phyloP scores from a whole-genome alignment of 2,113 vertebrate genomes.

The Neolamprologus devosi region DNA sequence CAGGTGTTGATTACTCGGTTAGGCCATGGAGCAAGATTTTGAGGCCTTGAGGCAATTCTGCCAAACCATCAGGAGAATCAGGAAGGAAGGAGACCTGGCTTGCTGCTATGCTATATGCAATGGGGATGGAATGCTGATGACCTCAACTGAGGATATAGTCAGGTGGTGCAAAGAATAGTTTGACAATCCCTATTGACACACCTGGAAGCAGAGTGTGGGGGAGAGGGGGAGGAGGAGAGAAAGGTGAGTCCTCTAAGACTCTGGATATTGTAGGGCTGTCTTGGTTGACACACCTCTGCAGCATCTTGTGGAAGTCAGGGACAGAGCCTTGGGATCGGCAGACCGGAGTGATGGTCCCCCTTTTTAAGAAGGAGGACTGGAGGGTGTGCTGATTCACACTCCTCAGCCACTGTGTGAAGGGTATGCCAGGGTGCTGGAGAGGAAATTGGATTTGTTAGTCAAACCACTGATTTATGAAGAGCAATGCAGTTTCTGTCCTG shows the following conservation, averaged over 20 bases:
- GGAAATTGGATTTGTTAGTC: neutral
- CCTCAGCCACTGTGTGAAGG: neutral
- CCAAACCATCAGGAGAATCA: neutral
- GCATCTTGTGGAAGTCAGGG: neutral
- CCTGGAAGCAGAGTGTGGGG: neutral
- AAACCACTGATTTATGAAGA: neutral
- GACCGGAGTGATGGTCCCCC: neutral
- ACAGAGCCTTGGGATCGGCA: neutral
- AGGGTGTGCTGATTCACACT: neutral
- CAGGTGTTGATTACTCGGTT: neutral
- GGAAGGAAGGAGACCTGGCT: neutral
- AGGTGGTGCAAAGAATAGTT: neutral
- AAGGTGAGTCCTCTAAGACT: neutral
- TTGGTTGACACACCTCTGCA: neutral
- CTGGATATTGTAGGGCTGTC: neutral
- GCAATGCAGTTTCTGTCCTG: neutral
- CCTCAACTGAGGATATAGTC: neutral
- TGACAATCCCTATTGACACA: neutral
- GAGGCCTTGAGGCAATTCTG: neutral
- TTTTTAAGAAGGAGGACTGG: neutral
- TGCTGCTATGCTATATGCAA: neutral
- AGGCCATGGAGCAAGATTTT: neutral
- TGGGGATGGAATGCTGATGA: neutral
- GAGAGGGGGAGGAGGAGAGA: neutral
- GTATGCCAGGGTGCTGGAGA: neutral